Evolutionary conservation across 2,797 vertebrate genomes (phyloP).

Genomic region (Rhinoraja longicauda): DNA sequence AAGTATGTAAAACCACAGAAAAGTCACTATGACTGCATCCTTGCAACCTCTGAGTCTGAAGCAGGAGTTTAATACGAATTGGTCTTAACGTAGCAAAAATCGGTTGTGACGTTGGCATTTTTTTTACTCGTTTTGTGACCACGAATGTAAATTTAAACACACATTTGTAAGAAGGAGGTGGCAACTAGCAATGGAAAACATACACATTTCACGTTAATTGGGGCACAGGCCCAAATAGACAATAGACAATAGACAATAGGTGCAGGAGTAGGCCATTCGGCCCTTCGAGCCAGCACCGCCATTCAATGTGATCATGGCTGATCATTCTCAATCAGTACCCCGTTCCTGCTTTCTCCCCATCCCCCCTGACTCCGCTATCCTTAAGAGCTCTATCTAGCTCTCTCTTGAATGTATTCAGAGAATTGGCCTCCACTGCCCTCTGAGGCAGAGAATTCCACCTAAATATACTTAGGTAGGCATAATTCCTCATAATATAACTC

Average conservation of each 20-base stretch:
- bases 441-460: too few relatives aligned
- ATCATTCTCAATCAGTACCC: too few relatives aligned
- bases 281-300: too few relatives aligned
- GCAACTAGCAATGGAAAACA: background rate
- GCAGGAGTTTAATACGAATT: background rate
- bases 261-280: too few relatives aligned
- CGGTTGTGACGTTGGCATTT: background rate
- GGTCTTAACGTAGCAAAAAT: background rate
- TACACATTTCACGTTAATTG: too few relatives aligned
- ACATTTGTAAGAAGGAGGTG: background rate
- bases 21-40: background rate
- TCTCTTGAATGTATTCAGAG: too few relatives aligned
- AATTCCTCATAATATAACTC: background rate
- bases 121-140: background rate
- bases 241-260: too few relatives aligned
- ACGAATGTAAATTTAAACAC: background rate
- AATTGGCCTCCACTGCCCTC: too few relatives aligned
- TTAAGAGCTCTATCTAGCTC: too few relatives aligned
- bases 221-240: background rate
- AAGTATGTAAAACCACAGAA: background rate
- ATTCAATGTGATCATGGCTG: too few relatives aligned
- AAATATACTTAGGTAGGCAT: background rate
- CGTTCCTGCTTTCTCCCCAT: too few relatives aligned
- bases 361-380: too few relatives aligned
- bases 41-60: background rate